Evolutionary conservation across 2,797 vertebrate species (phyloP).

Genomic region (Sarcoramphus papa): DNA sequence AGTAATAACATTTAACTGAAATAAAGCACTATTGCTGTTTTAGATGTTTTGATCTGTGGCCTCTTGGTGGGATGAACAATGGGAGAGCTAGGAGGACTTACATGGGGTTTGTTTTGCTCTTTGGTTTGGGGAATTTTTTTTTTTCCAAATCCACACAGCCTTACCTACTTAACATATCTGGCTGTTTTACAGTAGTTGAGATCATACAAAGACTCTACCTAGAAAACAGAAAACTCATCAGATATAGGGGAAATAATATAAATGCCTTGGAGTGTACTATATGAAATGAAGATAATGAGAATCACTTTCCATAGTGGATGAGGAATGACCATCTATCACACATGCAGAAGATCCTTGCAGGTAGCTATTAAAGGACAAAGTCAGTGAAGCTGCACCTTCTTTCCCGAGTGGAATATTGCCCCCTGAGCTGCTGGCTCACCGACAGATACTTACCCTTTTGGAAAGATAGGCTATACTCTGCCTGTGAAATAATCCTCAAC

Average conservation of each 20-base stretch:
- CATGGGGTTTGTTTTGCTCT: background rate
- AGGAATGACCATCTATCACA: background rate
- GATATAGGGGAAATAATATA: background rate
- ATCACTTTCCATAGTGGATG: background rate
- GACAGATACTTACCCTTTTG: background rate
- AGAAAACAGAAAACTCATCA: background rate
- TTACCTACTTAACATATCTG: background rate
- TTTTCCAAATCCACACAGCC: background rate
- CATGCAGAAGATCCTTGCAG: background rate
- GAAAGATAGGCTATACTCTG: background rate
- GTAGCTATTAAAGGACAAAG: background rate
- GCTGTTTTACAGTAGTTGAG: background rate
- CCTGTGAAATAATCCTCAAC: background rate
- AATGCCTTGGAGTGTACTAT: background rate
- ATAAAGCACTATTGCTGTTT: background rate
- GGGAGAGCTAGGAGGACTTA: background rate
- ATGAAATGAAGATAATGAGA: background rate
- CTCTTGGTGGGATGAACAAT: background rate
- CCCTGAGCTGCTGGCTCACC: background rate
- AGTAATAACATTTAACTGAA: background rate
- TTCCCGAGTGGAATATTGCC: background rate
- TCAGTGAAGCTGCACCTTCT: background rate
- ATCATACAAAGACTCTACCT: background rate
- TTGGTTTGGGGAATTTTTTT: background rate
- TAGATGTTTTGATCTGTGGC: background rate